Evolutionary conservation across 2,797 vertebrate species (phyloP).

Genomic region (Peromyscus melanophrys): DNA sequence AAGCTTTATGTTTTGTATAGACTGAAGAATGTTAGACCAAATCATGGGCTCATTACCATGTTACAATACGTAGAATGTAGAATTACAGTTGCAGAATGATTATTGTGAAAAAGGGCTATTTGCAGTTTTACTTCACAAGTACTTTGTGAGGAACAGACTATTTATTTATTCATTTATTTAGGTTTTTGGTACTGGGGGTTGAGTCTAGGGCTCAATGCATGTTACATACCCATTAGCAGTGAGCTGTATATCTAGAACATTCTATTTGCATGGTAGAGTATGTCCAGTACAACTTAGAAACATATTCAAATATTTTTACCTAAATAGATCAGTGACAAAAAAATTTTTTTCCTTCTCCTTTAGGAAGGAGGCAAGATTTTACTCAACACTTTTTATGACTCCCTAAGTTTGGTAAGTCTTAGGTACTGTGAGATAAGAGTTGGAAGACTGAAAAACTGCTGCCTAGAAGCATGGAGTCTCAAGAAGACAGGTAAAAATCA

Average conservation of each 20-base stretch:
- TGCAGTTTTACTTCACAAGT: conserved; percentile 43
- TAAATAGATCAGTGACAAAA: conserved; percentile 27
- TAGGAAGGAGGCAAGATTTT: background rate
- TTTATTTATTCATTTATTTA: background rate
- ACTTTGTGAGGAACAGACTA: background rate
- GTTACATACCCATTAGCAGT: too few species aligned
- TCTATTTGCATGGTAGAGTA: conserved; percentile 15
- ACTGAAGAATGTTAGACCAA: conserved; percentile 38
- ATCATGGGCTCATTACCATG: background rate
- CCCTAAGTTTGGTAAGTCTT: background rate
- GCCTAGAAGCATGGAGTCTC: conserved; percentile 21
- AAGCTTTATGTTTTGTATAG: conserved; percentile 11
- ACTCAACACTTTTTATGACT: background rate
- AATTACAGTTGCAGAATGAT: background rate
- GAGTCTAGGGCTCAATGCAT: background rate
- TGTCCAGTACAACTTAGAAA: conserved; percentile 6
- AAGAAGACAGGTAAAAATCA: conserved; percentile 13
- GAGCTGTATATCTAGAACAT: background rate
- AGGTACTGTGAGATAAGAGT: conserved; percentile 6
- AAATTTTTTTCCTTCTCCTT: background rate
- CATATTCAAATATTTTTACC: conserved; percentile 37
- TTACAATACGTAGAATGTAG: background rate
- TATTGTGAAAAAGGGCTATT: background rate
- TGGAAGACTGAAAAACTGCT: background rate
- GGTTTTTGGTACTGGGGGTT: background rate